A percentile compares a stretch with the other conserved stretches of the same genome.
phyloP scores from a whole-genome alignment of 2,888 invertebrate genomes.

The Aproaerema taeniolella region DNA sequence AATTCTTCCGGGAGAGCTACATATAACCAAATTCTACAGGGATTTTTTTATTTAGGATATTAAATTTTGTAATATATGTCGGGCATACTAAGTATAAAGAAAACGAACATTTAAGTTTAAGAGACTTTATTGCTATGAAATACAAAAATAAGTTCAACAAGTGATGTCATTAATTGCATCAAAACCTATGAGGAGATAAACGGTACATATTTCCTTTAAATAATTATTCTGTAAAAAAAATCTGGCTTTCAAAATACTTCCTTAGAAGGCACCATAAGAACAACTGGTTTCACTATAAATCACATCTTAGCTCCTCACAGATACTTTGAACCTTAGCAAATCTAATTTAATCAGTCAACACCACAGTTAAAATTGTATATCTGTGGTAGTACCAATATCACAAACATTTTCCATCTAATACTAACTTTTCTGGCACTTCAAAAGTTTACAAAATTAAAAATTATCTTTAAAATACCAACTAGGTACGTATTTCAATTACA shows the following conservation, averaged over 20 bases:
- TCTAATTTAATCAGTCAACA: slow-evolving; percentile 53
- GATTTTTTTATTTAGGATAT: too few relatives aligned
- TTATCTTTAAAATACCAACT: too few relatives aligned
- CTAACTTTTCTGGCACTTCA: slow-evolving; percentile 12
- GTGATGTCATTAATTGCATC: slow-evolving; percentile 41
- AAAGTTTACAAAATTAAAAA: slow-evolving; percentile 1
- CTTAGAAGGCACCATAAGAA: slow-evolving; percentile 53
- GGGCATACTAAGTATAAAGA: slow-evolving; percentile 6
- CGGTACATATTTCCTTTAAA: slow-evolving; percentile 3
- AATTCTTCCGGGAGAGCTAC: too few relatives aligned
- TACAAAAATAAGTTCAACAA: slow-evolving; percentile 50
- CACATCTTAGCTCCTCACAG: slow-evolving; percentile 41
- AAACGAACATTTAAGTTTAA: slow-evolving; percentile 14
- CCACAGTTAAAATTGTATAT: too few relatives aligned
- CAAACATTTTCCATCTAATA: slow-evolving; percentile 29
- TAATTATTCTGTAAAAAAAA: too few relatives aligned
- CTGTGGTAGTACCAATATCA: slow-evolving; percentile 56
- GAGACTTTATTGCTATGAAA: slow-evolving; percentile 52
- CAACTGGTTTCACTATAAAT: too few relatives aligned
- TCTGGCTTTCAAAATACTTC: too few relatives aligned
- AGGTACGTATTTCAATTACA: too few relatives aligned
- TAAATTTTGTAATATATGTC: too few relatives aligned
- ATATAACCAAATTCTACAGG: too few relatives aligned
- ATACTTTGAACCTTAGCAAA: slow-evolving; percentile 36
- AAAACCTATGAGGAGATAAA: slow-evolving; percentile 46